Conservation (phyloP, 2,113 vertebrate genomes). For the Terrapene triunguis region DNA sequence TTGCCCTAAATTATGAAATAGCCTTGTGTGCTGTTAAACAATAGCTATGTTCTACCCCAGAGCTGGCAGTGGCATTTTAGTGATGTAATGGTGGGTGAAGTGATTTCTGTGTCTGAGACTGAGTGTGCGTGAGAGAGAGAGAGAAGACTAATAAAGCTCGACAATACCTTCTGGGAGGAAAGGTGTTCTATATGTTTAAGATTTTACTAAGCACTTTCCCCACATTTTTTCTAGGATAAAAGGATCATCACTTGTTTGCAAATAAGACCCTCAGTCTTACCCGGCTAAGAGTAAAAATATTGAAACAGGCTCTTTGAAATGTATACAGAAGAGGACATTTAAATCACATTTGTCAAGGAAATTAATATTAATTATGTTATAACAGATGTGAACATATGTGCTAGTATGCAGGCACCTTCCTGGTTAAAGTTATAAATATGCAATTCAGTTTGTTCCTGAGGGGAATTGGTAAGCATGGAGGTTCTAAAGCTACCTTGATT, state of each 20-base stretch:
- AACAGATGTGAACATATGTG: slow-evolving; percentile 11
- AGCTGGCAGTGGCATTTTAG: neutral
- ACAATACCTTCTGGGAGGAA: neutral
- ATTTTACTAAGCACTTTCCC: neutral
- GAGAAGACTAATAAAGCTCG: neutral
- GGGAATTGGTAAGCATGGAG: neutral
- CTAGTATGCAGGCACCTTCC: neutral
- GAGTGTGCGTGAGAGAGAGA: neutral
- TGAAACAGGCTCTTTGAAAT: neutral
- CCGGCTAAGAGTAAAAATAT: neutral
- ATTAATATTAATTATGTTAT: slow-evolving; percentile 1
- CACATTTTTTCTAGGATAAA: neutral
- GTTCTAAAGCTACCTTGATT: neutral
- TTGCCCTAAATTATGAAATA: neutral
- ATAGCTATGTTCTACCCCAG: neutral
- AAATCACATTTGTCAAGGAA: neutral
- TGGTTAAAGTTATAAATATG: slow-evolving; percentile 34
- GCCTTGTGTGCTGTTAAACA: neutral
- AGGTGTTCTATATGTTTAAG: neutral
- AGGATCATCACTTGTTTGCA: neutral
- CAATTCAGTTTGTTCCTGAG: slow-evolving; percentile 16
- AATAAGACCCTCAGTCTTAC: neutral
- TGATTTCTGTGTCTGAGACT: neutral
- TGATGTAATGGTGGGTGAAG: neutral
- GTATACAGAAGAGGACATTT: neutral